Base-by-base conservation (phyloP, 2,113 vertebrate species). In the Sciurus niger region DNA sequence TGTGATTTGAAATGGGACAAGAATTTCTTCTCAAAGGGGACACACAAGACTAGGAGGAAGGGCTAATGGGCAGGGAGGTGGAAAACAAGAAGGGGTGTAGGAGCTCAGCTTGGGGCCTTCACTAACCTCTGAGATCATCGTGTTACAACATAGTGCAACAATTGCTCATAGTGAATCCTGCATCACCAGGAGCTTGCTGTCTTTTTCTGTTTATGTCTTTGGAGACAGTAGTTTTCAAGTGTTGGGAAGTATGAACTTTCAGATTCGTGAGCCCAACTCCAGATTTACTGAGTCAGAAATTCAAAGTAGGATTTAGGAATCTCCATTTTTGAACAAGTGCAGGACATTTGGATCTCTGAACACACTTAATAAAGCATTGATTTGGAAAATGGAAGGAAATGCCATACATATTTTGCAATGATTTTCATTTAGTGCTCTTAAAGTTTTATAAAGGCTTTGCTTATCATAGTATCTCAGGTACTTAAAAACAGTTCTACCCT, bases 281-380 rank as follows among this genome's bases (percentile, higher is more conserved):
- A 93, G 8, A 89, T 16, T 17, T 68, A 4, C 30, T 84, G 51
- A 79, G 63, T 93, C 53, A 84, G 70, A 67, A 94, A 73, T 86
- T 78, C 53, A 43, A 43, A 28, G 11, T 82, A 58, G n/a, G 24
- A 24, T 40, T 43, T 25, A 58, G 46, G 63, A 74, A 60, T 86
- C 79, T 67, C 96, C 8, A 55, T 96, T 90, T 91, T 79, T 68
- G 37, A 51, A 63, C 18, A 83, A 40, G 84, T 51, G 16, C n/a
- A 58, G 30, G 6, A 32, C 17, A 2, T 28, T 2, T 1, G 20
- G 18, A 67, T 63, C 40, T 89, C 25, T 83, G 25, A 68, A 74
- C 43, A 30, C 34, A 43, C 1, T 88, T 76, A 63, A 28, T 74
- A 77, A 60, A 84, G 24, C 28, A 30, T 43, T 88, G 46, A 12